Evolutionary conservation across 1,140 invertebrate species (phyloP), one percentile per base, ranked within the genome.

Genomic region (Potamilus streckersoni): DNA sequence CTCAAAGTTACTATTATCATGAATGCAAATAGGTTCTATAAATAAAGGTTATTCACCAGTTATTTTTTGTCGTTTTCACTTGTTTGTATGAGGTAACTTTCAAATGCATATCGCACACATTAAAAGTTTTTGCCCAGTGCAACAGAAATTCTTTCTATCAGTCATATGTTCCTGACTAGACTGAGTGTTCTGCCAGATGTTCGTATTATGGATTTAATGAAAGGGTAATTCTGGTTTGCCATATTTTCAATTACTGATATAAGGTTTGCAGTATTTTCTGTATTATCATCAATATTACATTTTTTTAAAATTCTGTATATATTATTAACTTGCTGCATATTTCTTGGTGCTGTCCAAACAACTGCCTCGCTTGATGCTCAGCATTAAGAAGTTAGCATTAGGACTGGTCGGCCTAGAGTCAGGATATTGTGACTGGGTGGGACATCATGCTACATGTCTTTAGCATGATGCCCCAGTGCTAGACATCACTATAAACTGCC

Each of bases 91-190:
- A 64, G 14, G 79, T 72, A 16, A 71, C 69, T 6, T 70, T 79
- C 1, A 79, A 66, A 31, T 79, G 73, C 74, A 79, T 73, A 55
- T 77, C 71, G n/a, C 79, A 80, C 15, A 76, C 23, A 59, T 80
- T 76, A 49, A 80, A 80, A 0, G 79, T 80, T 55, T 80, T 6
- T 49, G 38, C 11, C 38, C 79, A 13, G 62, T 58, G 65, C 69
- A 79, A 68, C 78, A 79, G 3, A 79, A 20, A 20, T 23, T 78
- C 20, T 78, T 74, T 23, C 74, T 49, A 59, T 77, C 75, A 20
- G 57, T 17, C 23, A 80, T 64, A 31, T 80, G 74, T 38, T 80
- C 67, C 60, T 80, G 20, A 80, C 60, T 2, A 80, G 17, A 60
- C 49, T 65, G 0, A 72, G 79, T 49, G 72, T 73, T 59, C 72